These are phyloP conservation scores for Ormyrus nitidulus DNA, from an alignment of 2,888 invertebrate genomes.

Conservation along the genomic window DNA sequence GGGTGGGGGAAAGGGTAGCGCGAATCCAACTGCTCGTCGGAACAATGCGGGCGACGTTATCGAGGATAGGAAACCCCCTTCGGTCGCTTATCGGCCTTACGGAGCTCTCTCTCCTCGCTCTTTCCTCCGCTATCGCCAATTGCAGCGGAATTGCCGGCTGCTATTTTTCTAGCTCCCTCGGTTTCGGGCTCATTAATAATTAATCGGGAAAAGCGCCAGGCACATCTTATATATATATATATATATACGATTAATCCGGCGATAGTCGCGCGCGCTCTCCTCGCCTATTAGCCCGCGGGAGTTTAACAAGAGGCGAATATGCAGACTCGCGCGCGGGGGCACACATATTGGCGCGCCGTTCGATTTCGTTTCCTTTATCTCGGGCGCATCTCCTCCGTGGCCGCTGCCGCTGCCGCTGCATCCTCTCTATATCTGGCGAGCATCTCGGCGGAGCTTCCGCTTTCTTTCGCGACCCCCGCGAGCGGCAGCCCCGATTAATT, in stretches of 20 bases:
- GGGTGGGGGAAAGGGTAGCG: background rate
- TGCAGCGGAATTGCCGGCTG: conserved; percentile 38
- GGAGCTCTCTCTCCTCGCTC: conserved; percentile 28
- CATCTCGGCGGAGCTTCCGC: conserved; percentile 35
- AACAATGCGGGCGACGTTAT: conserved; percentile 63
- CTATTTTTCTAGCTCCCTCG: conserved; percentile 2
- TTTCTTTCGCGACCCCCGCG: conserved; percentile 55
- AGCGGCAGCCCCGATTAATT: conserved; percentile 64
- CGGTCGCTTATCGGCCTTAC: conserved; percentile 38
- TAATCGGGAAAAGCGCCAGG: too few species aligned
- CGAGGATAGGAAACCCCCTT: conserved; percentile 32
- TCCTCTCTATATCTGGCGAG: background rate
- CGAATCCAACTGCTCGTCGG: conserved; percentile 57
- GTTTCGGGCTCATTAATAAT: background rate
- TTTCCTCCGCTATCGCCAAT: conserved; percentile 27
- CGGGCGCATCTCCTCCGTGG: background rate
- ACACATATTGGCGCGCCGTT: background rate
- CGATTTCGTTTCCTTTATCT: conserved; percentile 37
- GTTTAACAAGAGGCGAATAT: too few species aligned
- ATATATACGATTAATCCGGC: too few species aligned
- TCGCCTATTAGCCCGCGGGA: too few species aligned
- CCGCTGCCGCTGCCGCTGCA: background rate
- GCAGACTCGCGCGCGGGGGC: too few species aligned
- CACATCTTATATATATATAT: too few species aligned
- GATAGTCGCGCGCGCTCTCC: too few species aligned